Evolutionary conservation across 2,797 vertebrate species (phyloP), one percentile per base, ranked within the genome.

Genomic region (Pitangus sulphuratus): DNA sequence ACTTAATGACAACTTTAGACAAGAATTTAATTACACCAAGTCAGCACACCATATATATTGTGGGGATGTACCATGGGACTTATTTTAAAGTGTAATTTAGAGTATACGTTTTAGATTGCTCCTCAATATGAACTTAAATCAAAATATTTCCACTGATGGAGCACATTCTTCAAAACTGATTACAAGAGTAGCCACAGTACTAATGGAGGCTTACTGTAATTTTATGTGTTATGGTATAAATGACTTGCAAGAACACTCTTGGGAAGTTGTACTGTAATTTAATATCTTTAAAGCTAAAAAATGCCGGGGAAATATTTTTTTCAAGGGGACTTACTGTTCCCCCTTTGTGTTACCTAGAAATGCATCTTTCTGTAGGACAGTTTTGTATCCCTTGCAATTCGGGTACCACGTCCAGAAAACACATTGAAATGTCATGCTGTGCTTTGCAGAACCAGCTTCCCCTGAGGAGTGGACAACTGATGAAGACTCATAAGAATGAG

Each of bases 91-190:
- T 44, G 64, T 80, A 80, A 89, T 89, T 87, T 89, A 75, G 80
- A 93, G 51, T 70, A 30, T 64, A 77, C 74, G 19, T 85, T 96
- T 77, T 85, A 93, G 60, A 66, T 61, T 89, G 86, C 30, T 70
- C 48, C 75, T 89, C 64, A 84, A 50, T 50, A 58, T 51, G 81
- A 94, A 58, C 57, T 65, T 95, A 95, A 96, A 97, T 96, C 85
- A 94, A 96, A 95, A 71, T 74, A 94, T 80, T 94, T 90, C 48
- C 68, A 85, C 64, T 79, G 48, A 94, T 68, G 61, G 75, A 93
- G 62, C 51, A 90, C 66, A 90, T 95, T 90, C 58, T 82, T 94
- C 81, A 94, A 88, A 95, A 88, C 77, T 94, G 94, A 88, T 86
- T 87, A 70, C 70, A 89, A 48, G 78, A 88, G 66, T 93, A 90